These are phyloP conservation scores for Grus americana DNA, from an alignment of 2,113 vertebrate genomes.

Conservation along the genomic window DNA sequence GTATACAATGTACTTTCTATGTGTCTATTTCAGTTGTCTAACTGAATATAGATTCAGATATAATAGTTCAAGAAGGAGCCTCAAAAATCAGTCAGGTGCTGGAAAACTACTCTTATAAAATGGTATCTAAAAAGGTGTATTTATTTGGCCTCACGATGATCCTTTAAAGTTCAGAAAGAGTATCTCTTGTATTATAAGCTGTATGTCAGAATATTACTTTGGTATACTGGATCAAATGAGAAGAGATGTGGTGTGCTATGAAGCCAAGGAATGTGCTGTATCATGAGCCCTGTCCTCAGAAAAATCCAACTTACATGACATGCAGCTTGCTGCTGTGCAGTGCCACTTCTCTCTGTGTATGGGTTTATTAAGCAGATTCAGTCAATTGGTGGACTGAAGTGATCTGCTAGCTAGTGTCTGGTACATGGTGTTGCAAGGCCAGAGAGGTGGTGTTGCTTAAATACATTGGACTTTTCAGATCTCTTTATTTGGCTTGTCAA, in stretches of 20 bases:
- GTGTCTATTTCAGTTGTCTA: not conserved
- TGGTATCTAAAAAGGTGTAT: not conserved
- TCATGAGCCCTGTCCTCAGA: not conserved
- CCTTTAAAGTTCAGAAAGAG: not conserved
- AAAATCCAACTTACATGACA: not conserved
- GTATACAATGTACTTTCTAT: not conserved
- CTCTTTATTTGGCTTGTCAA: not conserved
- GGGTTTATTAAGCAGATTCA: not conserved
- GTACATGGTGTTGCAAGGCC: too few relatives aligned
- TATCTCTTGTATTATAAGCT: not conserved
- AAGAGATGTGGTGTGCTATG: not conserved
- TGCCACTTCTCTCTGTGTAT: not conserved
- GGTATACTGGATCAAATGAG: not conserved
- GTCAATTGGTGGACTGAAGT: not conserved
- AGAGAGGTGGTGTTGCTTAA: not conserved
- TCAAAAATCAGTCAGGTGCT: not conserved
- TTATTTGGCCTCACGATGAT: not conserved
- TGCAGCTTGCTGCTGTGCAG: not conserved
- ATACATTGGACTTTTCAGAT: not conserved
- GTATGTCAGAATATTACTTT: not conserved
- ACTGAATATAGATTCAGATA: not conserved
- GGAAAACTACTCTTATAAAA: not conserved
- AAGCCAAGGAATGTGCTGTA: not conserved
- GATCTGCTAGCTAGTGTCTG: not conserved
- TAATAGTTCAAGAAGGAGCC: not conserved